Conservation (phyloP, 2,797 vertebrate genomes). For the Buceros bicornis region DNA sequence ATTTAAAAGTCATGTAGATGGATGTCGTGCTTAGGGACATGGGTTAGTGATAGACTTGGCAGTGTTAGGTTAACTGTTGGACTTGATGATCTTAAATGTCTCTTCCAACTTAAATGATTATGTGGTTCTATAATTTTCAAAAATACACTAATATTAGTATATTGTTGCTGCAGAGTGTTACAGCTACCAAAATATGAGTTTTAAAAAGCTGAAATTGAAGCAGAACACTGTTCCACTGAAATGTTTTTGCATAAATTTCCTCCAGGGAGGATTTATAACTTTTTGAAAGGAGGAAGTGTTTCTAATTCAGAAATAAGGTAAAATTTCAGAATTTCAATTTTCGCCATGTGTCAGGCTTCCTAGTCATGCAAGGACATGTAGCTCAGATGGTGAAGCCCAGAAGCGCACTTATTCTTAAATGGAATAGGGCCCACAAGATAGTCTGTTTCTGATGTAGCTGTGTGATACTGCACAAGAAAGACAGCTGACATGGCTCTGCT, state of each 20-base stretch:
- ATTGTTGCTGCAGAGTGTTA: neutral
- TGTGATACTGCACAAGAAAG: neutral
- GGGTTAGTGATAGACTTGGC: neutral
- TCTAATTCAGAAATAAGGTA: constrained; percentile 3
- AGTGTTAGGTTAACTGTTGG: fast-evolving
- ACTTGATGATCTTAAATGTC: neutral
- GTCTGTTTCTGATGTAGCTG: neutral
- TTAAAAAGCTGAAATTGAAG: neutral
- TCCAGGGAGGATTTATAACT: neutral
- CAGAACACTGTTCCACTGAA: neutral
- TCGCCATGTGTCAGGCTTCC: neutral
- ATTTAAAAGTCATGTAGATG: neutral
- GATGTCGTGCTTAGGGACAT: neutral
- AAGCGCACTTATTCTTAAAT: neutral
- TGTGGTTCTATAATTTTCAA: neutral
- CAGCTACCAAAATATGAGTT: neutral
- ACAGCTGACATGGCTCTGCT: neutral
- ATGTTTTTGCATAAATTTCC: neutral
- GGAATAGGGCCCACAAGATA: neutral
- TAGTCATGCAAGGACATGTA: neutral
- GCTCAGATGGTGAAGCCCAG: neutral
- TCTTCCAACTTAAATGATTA: neutral
- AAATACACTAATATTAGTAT: neutral
- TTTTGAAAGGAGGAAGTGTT: neutral
- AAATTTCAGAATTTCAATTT: neutral